Evolutionary conservation across 2,888 invertebrate genomes (phyloP).

Genomic region (Pogonocherus hispidulus): DNA sequence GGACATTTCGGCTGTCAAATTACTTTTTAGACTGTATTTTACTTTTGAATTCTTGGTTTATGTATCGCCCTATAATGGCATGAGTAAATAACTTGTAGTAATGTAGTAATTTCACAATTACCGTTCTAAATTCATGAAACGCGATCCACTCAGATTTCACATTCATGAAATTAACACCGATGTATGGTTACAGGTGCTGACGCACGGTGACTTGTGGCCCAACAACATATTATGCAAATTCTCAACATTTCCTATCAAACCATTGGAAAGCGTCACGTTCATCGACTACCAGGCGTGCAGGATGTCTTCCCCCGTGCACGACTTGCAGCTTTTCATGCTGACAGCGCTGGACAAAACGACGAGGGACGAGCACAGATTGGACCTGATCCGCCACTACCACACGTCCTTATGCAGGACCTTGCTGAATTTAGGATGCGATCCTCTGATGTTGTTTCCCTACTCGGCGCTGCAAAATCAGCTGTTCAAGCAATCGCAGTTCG

Average conservation of each 20-base stretch:
- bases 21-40: no score
- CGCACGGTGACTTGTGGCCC: slow-evolving; percentile 51
- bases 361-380: slow-evolving; percentile 41
- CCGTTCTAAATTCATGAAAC: no score
- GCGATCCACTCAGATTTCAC: slow-evolving; percentile 36
- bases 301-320: slow-evolving; percentile 36
- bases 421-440: no score
- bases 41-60: no score
- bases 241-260: slow-evolving; percentile 8
- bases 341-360: slow-evolving; percentile 42
- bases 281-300: slow-evolving; percentile 53
- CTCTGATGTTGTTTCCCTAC: slow-evolving; percentile 46
- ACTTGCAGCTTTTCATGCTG: slow-evolving; percentile 43
- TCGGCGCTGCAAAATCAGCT: slow-evolving; percentile 46
- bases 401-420: no score
- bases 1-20: no score
- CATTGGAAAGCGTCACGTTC: slow-evolving; percentile 32
- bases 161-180: slow-evolving; percentile 37
- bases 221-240: slow-evolving; percentile 46
- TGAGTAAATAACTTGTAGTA: no score
- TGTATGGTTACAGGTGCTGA: slow-evolving; percentile 40
- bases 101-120: no score
- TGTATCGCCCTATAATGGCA: no score
- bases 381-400: slow-evolving; percentile 46
- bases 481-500: slow-evolving; percentile 43